Percentiles rank a stretch among this genome's conserved stretches.
phyloP scores from a whole-genome alignment of 2,888 invertebrate genomes.

The Noctua pronuba region DNA sequence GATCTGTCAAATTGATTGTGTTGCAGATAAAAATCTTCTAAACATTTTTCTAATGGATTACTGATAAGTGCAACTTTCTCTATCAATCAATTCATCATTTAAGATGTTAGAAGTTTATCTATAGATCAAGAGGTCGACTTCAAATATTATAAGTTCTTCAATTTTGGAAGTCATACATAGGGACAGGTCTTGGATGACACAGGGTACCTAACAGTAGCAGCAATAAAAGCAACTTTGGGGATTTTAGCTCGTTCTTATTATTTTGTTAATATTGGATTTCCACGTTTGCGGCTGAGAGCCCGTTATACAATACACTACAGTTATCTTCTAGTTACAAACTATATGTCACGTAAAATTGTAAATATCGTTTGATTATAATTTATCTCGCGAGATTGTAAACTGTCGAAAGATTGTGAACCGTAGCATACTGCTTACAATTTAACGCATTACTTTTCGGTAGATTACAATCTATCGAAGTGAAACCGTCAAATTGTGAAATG shows the following conservation, averaged over 20 bases:
- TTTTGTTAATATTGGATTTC: no score
- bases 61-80: constrained; percentile 15
- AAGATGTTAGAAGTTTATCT: not conserved
- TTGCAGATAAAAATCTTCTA: not conserved
- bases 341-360: no score
- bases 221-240: not conserved
- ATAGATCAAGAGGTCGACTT: not conserved
- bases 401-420: no score
- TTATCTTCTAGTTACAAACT: no score
- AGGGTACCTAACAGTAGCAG: not conserved
- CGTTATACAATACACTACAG: no score
- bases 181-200: not conserved
- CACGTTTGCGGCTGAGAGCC: no score
- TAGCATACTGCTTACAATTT: no score
- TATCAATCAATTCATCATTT: not conserved
- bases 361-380: no score
- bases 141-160: not conserved
- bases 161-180: not conserved
- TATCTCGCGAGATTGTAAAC: no score
- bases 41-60: not conserved
- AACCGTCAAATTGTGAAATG: no score
- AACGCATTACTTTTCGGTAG: no score
- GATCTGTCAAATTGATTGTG: constrained; percentile 11
- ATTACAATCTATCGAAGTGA: no score
- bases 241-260: not conserved